A percentile compares a stretch with the other conserved stretches of the same genome.
Evolutionary conservation across 1,140 invertebrate species (phyloP).

Genomic region (Drosophila ananassae): DNA sequence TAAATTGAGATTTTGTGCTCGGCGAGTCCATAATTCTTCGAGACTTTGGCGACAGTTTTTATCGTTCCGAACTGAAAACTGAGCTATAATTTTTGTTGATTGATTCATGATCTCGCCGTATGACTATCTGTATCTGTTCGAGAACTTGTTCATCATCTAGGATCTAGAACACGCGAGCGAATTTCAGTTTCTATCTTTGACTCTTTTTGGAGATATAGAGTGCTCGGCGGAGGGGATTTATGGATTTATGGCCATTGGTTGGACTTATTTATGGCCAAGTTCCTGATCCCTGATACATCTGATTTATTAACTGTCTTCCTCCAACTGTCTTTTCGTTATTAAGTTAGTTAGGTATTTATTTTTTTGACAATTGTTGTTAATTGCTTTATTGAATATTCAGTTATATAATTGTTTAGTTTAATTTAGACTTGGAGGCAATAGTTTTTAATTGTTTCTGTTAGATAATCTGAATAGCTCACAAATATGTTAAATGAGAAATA

Average conservation of each 20-base stretch:
- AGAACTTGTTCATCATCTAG: conserved; percentile 23
- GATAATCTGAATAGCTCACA: background rate
- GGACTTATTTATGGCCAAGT: conserved; percentile 3
- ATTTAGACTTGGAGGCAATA: conserved; percentile 17
- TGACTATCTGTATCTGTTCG: conserved; percentile 12
- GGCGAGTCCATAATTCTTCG: conserved; percentile 18
- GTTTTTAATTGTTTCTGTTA: conserved; percentile 24
- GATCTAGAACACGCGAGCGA: conserved; percentile 17
- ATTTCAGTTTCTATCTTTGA: conserved; percentile 36
- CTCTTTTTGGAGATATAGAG: conserved; percentile 1
- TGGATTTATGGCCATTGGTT: background rate
- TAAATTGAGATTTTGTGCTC: conserved; percentile 6
- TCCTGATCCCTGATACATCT: conserved; percentile 2
- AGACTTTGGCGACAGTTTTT: conserved; percentile 1
- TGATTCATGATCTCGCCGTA: conserved; percentile 22
- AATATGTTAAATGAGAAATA: conserved; percentile 2
- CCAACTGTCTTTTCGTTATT: background rate
- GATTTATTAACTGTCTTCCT: conserved; percentile 16
- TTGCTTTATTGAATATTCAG: conserved; percentile 6
- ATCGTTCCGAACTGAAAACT: conserved; percentile 4
- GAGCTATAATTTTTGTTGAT: conserved; percentile 21
- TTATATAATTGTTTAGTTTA: conserved; percentile 36
- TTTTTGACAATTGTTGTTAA: background rate
- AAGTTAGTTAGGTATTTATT: conserved; percentile 3
- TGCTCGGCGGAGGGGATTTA: conserved; percentile 9